Evolutionary conservation across 2,888 invertebrate genomes (phyloP).

Genomic region (Cephus runcator): DNA sequence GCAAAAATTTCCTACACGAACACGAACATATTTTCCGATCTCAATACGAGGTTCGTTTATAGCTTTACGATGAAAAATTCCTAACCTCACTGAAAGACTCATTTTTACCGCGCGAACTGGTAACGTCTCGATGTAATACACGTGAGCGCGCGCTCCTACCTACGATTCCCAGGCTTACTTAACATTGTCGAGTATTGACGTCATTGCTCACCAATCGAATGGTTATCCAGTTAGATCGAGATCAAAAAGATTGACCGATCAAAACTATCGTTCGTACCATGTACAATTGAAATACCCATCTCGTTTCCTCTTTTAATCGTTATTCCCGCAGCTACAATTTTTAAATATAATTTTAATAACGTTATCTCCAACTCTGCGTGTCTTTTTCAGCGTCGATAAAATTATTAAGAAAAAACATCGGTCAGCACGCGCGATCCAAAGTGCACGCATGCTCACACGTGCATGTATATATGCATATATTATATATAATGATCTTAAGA

Average conservation of each 20-base stretch:
- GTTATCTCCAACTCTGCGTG: neutral
- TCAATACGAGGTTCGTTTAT: neutral
- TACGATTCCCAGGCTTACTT: slow-evolving; percentile 20
- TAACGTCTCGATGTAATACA: neutral
- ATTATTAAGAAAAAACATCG: neutral
- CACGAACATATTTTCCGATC: neutral
- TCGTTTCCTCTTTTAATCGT: neutral
- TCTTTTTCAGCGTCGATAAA: neutral
- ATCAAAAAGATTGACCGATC: slow-evolving; percentile 25
- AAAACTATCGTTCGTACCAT: slow-evolving; percentile 9
- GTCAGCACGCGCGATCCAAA: neutral
- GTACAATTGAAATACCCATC: neutral
- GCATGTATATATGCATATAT: neutral
- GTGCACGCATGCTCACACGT: neutral
- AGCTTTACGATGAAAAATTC: neutral
- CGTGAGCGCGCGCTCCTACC: neutral
- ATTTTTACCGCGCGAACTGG: neutral
- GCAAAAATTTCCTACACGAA: too few species aligned
- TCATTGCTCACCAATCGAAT: slow-evolving; percentile 17
- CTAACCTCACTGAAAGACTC: neutral
- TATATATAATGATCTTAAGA: neutral
- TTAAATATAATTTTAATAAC: neutral
- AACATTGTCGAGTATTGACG: slow-evolving; percentile 19
- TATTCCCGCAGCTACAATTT: neutral
- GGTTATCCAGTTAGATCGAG: slow-evolving; percentile 26